phyloP scores from a whole-genome alignment of 2,797 vertebrate species.

The Pipistrellus kuhlii region DNA sequence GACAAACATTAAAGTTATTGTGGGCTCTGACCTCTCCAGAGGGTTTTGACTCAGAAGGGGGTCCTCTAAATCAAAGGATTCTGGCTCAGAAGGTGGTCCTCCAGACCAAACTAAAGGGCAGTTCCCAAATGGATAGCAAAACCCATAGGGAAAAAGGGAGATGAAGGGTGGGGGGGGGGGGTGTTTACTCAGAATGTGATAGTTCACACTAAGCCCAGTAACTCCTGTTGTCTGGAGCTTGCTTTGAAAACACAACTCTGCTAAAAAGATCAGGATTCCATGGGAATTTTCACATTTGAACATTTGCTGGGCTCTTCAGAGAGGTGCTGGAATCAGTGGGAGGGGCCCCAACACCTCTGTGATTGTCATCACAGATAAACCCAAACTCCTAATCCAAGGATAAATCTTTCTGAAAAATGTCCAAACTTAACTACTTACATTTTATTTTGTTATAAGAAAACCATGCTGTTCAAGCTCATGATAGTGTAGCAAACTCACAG shows the following conservation, averaged over 20 bases:
- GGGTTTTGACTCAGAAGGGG: constrained; percentile 53
- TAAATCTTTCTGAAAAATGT: neutral
- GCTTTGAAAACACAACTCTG: constrained; percentile 71
- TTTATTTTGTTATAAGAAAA: constrained; percentile 3
- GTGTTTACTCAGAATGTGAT: constrained; percentile 66
- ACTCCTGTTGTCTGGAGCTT: constrained; percentile 70
- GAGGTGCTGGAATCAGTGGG: constrained; percentile 66
- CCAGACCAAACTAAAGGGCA: constrained; percentile 58
- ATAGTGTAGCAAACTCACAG: neutral
- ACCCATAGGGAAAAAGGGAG: neutral
- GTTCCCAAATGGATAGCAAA: constrained; percentile 52
- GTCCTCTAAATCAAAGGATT: constrained; percentile 68
- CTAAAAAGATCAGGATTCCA: constrained; percentile 36
- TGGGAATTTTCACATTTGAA: constrained; percentile 80
- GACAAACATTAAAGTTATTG: constrained; percentile 34
- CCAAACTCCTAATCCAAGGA: neutral
- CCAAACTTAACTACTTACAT: constrained; percentile 32
- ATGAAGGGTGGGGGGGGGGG: neutral
- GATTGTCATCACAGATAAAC: constrained; percentile 25
- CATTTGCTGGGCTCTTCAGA: constrained; percentile 76
- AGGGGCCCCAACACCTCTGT: constrained; percentile 6
- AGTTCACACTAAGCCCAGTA: constrained; percentile 57
- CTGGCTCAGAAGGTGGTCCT: constrained; percentile 61
- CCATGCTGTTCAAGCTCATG: neutral
- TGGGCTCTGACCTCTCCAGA: constrained; percentile 14